phyloP scores from a whole-genome alignment of 2,797 vertebrate genomes.

The Gambusia yucatana region DNA sequence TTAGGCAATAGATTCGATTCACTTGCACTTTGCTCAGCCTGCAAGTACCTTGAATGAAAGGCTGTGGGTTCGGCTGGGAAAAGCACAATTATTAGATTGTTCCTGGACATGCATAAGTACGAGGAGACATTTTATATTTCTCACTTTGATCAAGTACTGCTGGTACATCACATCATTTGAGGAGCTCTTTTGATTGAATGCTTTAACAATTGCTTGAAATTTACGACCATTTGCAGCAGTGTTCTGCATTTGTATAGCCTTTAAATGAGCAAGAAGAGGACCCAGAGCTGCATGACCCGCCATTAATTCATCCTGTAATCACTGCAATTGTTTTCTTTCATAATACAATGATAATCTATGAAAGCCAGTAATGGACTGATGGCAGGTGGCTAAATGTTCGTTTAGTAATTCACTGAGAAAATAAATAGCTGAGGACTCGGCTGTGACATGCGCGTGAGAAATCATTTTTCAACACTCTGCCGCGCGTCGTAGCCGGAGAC shows the following conservation, averaged over 20 bases:
- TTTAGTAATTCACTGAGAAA: constrained; percentile 78
- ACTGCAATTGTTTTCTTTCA: constrained; percentile 78
- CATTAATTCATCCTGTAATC: constrained; percentile 74
- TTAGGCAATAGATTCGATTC: neutral
- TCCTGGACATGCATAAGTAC: neutral
- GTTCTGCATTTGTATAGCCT: constrained; percentile 37
- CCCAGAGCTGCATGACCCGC: constrained; percentile 38
- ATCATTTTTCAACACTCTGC: constrained; percentile 81
- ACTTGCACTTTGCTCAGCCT: neutral
- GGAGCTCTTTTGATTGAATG: constrained; percentile 36
- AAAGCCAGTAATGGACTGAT: constrained; percentile 78
- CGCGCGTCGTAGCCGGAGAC: constrained; percentile 70
- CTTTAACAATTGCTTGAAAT: constrained; percentile 16
- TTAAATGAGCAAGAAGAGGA: constrained; percentile 44
- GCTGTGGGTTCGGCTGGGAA: neutral
- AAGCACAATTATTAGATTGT: neutral
- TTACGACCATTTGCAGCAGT: constrained; percentile 28
- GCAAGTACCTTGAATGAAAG: too few relatives aligned
- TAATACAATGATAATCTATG: constrained; percentile 77
- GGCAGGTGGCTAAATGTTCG: constrained; percentile 82
- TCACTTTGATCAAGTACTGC: constrained; percentile 1
- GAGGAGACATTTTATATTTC: neutral
- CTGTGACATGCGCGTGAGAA: constrained; percentile 75
- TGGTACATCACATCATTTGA: constrained; percentile 15
- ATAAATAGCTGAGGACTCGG: constrained; percentile 79